Evolutionary conservation across 2,888 invertebrate genomes (phyloP).

Genomic region (Thera britannica): DNA sequence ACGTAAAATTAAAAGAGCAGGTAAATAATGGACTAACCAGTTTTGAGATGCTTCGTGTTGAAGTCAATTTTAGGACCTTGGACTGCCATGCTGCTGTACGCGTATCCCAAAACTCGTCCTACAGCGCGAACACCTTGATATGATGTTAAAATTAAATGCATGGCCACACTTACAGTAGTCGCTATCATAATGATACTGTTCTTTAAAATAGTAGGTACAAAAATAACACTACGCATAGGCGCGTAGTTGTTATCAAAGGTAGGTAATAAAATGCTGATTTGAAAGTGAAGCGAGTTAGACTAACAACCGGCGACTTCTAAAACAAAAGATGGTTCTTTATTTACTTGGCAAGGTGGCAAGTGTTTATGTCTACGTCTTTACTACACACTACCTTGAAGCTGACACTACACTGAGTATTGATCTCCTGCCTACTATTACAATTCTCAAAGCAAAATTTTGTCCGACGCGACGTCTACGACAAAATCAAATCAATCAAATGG

Average conservation of each 20-base stretch:
- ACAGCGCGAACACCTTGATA: slow-evolving; percentile 51
- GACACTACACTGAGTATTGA: too few relatives aligned
- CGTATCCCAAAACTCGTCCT: slow-evolving; percentile 57
- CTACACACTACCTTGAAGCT: too few relatives aligned
- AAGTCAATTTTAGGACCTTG: slow-evolving; percentile 59
- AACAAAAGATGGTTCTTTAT: neutral
- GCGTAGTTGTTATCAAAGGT: neutral
- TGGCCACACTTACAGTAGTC: slow-evolving; percentile 44
- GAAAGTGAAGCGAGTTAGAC: neutral
- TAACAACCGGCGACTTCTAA: neutral
- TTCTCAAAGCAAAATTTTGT: too few relatives aligned
- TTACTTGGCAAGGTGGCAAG: neutral
- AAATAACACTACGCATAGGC: neutral
- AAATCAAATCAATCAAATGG: too few relatives aligned
- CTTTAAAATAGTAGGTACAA: neutral
- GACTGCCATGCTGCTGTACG: slow-evolving; percentile 61
- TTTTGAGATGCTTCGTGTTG: slow-evolving; percentile 70
- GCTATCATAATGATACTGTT: slow-evolving; percentile 36
- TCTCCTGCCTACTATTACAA: too few relatives aligned
- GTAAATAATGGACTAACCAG: slow-evolving; percentile 56
- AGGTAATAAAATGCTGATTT: neutral
- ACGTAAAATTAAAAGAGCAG: neutral
- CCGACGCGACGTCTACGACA: too few relatives aligned
- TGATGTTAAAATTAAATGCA: slow-evolving; percentile 46
- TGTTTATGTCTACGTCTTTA: too few relatives aligned